phyloP scores from a whole-genome alignment of 2,113 vertebrate genomes.

The Ptilonorhynchus violaceus region DNA sequence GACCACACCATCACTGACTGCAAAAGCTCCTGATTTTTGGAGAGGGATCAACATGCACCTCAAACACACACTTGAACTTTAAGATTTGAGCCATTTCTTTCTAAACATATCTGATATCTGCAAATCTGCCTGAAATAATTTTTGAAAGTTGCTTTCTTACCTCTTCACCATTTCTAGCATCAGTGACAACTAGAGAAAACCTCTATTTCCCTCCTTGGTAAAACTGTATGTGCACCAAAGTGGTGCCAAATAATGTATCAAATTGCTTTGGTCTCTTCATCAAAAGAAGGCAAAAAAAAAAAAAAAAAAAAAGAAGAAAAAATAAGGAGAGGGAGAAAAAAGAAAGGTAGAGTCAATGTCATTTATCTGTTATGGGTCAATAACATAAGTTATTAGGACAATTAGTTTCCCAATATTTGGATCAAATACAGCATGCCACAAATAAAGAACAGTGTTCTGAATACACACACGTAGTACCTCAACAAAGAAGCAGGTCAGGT shows the following conservation, averaged over 20 bases:
- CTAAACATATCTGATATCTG: background rate
- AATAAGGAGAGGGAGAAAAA: rapidly evolving
- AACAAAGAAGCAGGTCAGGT: background rate
- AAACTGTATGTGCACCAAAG: background rate
- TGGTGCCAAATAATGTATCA: background rate
- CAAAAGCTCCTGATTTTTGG: background rate
- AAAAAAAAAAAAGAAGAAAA: background rate
- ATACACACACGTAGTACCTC: background rate
- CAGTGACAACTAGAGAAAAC: background rate
- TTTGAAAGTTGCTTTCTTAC: background rate
- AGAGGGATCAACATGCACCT: background rate
- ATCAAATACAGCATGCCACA: background rate
- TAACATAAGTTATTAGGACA: background rate
- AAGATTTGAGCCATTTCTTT: background rate
- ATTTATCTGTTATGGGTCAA: background rate
- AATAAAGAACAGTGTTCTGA: background rate
- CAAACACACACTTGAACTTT: background rate
- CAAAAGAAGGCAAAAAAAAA: background rate
- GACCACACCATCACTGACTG: background rate
- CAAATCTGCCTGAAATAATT: background rate
- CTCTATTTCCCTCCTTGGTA: background rate
- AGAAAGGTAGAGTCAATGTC: background rate
- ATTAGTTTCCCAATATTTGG: background rate
- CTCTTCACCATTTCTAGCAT: background rate
- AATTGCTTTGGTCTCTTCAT: background rate